These are phyloP conservation scores for Salarias fasciatus DNA, from an alignment of 2,797 vertebrate genomes.

Conservation along the genomic window DNA sequence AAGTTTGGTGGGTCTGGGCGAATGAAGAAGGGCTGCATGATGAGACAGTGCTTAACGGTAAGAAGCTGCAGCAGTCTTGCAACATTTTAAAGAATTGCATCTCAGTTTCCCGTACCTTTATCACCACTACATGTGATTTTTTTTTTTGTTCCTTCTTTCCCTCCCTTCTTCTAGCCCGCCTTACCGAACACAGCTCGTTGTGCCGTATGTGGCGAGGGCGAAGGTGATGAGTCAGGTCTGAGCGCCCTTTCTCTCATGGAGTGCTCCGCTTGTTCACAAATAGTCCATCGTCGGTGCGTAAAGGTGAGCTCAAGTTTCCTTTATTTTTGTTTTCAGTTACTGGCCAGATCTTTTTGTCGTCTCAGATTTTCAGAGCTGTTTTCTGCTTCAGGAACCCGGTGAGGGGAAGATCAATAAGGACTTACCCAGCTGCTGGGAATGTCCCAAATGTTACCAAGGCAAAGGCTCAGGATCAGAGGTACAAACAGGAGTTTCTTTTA, in stretches of 20 bases:
- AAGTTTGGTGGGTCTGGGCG: slow-evolving; percentile 95
- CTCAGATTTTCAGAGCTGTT: not conserved
- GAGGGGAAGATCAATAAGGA: slow-evolving; percentile 94
- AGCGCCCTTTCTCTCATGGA: slow-evolving; percentile 95
- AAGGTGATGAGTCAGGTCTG: slow-evolving; percentile 85
- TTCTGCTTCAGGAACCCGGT: slow-evolving; percentile 86
- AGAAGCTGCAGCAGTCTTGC: slow-evolving; percentile 60
- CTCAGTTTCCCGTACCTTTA: not conserved
- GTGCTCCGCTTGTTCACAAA: slow-evolving; percentile 95
- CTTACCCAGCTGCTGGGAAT: slow-evolving; percentile 98
- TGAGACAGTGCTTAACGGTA: slow-evolving; percentile 93
- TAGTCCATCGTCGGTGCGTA: slow-evolving; percentile 93
- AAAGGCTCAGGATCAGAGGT: slow-evolving; percentile 87
- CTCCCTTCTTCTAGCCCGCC: slow-evolving; percentile 83
- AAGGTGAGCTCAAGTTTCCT: slow-evolving; percentile 79
- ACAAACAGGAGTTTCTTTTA: slow-evolving; percentile 7
- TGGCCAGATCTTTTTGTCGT: too few relatives aligned
- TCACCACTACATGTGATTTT: not conserved
- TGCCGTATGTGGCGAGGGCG: slow-evolving; percentile 92
- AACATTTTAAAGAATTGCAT: not conserved
- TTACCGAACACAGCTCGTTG: slow-evolving; percentile 95
- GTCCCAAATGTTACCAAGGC: slow-evolving; percentile 93
- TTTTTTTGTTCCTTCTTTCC: not conserved
- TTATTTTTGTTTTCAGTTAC: too few relatives aligned
- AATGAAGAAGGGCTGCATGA: slow-evolving; percentile 95